phyloP scores from a whole-genome alignment of 2,888 invertebrate species.

The Elysia crispata region DNA sequence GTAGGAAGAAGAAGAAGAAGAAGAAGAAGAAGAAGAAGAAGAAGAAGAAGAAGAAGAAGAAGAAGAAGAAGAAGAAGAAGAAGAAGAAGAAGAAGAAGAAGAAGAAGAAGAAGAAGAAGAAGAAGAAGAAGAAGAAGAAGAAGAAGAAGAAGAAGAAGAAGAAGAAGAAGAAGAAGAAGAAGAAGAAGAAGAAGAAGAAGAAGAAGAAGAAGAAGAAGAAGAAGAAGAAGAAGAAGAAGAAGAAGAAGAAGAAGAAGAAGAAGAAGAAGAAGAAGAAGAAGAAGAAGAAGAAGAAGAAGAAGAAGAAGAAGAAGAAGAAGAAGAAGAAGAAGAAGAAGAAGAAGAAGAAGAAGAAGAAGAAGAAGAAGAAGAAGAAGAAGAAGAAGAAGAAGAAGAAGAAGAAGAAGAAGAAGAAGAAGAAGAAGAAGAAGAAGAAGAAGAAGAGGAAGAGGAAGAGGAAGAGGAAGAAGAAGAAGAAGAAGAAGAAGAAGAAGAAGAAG shows the following conservation, averaged over 20 bases:
- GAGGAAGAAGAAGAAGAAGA: neutral
- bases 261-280: neutral
- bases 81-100: neutral
- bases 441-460: slow-evolving; percentile 5
- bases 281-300: neutral
- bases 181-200: neutral
- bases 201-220: neutral
- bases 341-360: neutral
- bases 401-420: slow-evolving; percentile 24
- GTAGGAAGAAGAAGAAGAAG: slow-evolving; percentile 2
- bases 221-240: neutral
- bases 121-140: neutral
- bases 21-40: neutral
- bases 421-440: slow-evolving; percentile 15
- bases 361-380: slow-evolving; percentile 3
- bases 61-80: neutral
- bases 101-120: neutral
- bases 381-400: slow-evolving; percentile 4
- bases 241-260: neutral
- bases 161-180: neutral
- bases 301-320: slow-evolving; percentile 3
- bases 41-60: neutral
- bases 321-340: neutral
- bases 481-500: neutral
- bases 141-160: neutral